Evolutionary conservation across 2,113 vertebrate species (phyloP), one percentile per base, ranked within the genome.

Genomic region (Pipa parva): DNA sequence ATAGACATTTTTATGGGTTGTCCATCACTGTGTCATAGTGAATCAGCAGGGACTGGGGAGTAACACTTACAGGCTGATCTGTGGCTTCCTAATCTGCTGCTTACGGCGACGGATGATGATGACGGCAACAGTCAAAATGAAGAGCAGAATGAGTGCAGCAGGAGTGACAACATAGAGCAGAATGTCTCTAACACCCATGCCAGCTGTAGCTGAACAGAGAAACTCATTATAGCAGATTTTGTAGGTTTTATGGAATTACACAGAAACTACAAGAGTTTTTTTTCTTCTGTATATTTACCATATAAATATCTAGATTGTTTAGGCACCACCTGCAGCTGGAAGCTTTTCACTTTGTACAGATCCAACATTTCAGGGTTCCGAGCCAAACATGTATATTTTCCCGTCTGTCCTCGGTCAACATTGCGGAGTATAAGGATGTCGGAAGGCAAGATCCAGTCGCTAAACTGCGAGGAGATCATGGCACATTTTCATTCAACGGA

Each of bases 301-400:
- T 9, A 22, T 10, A 27, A 31, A 3, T 17, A 6, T 2, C 5
- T 21, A 1, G 60, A 22, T 26, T 33, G 20, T 12, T 11, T 4
- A 1, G 17, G 4, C 58, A 56, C 18, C 59, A 75, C 73, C 0
- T 24, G 18, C 21, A 78, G 22, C 3, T 3, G 46, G 15, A 78
- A 10, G 2, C 63, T 63, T 4, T 28, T 68, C 6, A 25, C 71
- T 31, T 56, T 51, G 20, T 37, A 8, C 21, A 78, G 42, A 17
- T 27, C 36, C 7, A 22, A 26, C 24, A 56, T 13, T 1, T 31
- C 33, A 2, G 72, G 69, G 5, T 65, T 64, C 2, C 13, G 26
- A 2, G 59, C 76, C 29, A 24, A 39, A 59, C 76, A 78, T 1
- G 29, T 46, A 6, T 78, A 78, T 17, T 3, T 48, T 7, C 74